Evolutionary conservation across 1,140 invertebrate genomes (phyloP), one percentile per base, ranked within the genome.

Genomic region (Formica exsecta): DNA sequence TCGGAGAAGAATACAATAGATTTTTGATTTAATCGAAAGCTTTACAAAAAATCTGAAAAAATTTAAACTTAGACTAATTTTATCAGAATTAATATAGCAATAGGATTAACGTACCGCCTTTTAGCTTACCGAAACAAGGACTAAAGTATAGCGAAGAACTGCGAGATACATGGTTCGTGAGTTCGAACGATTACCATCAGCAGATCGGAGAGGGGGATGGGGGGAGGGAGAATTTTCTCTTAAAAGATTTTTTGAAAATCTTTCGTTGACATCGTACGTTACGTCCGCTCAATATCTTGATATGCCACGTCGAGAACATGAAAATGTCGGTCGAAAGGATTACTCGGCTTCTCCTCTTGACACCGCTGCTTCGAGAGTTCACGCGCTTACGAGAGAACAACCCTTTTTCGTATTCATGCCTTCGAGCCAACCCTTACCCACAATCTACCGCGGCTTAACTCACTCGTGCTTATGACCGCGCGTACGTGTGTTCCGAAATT

Each of bases 311-410:
- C 64, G 88, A 81, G 87, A n/a, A 86, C 36, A 61, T 89, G 73
- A 79, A 77, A 89, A 89, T 87, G 76, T 90, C 88, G 77, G 87
- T 90, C 85, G 77, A 74, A 89, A 29, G 73, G 85, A 89, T 90
- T 90, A 89, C 51, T 11, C 25, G 16, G 11, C 38, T 54, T 16
- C 38, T 64, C 59, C 36, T 70, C 44, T 68, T 44, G 13, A 38
- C 32, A 54, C 51, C n/a, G 5, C 7, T 0, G 13, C 11, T n/a
- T 80, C 64, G 65, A 85, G 36, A 32, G 8, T 71, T 80, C 32
- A n/a, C 32, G 64, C 66, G 54, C 25, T 6, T 25, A 48, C 1
- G n/a, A 87, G 29, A 71, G 77, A 74, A 83, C 76, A 87, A 83
- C n/a, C 59, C 85, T 87, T 90, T 89, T 89, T 77, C 73, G 85